These are phyloP conservation scores for Melanotus villosus DNA, from an alignment of 2,888 invertebrate genomes.

Conservation along the genomic window DNA sequence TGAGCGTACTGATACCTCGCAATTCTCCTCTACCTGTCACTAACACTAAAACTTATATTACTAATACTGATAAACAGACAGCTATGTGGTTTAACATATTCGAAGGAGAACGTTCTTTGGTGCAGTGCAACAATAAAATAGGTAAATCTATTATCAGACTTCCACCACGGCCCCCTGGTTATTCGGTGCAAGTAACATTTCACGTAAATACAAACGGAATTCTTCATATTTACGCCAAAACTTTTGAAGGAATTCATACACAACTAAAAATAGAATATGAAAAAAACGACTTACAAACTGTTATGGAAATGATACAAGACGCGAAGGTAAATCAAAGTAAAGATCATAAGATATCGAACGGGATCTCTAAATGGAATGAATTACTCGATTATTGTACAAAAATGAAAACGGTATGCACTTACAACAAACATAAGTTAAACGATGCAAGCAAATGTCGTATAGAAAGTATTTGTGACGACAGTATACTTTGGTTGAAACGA, in stretches of 20 bases:
- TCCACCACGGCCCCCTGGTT: constrained; percentile 34
- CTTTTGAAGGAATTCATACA: constrained; percentile 15
- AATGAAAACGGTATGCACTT: constrained; percentile 14
- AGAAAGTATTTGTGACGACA: no score
- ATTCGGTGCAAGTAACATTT: constrained; percentile 37
- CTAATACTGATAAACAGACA: constrained; percentile 33
- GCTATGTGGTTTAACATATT: constrained; percentile 36
- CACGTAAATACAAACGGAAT: constrained; percentile 43
- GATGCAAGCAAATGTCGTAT: neutral
- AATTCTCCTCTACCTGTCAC: constrained; percentile 30
- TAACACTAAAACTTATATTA: constrained; percentile 20
- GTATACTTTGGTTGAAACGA: no score
- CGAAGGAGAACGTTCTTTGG: constrained; percentile 42
- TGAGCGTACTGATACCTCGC: constrained; percentile 25
- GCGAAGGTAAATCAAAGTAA: constrained; percentile 19
- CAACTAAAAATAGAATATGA: constrained; percentile 17
- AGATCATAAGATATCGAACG: constrained; percentile 13
- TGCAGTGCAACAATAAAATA: constrained; percentile 40
- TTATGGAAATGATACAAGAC: constrained; percentile 7
- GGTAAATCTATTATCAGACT: constrained; percentile 35
- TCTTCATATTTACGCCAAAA: constrained; percentile 34
- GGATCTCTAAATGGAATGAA: neutral
- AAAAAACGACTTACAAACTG: constrained; percentile 1
- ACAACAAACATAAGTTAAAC: neutral
- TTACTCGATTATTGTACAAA: constrained; percentile 24